Conservation (phyloP, 2,797 vertebrate genomes). For the Intellagama lesueurii region DNA sequence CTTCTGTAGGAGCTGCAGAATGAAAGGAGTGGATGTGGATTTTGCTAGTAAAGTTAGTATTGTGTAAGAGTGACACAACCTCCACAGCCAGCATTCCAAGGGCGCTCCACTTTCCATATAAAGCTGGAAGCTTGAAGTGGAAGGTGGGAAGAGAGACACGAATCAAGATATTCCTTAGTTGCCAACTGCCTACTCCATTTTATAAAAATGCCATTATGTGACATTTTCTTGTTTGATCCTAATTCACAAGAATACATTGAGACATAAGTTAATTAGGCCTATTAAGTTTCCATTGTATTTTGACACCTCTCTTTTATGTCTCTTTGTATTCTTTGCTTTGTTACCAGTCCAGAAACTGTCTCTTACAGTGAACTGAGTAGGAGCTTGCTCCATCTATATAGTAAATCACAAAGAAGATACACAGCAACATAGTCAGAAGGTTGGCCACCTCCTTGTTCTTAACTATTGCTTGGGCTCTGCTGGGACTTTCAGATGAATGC, state of each 20-base stretch:
- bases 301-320: constrained; percentile 8
- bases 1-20: constrained; percentile 39
- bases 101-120: background rate
- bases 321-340: background rate
- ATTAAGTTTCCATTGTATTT: constrained; percentile 29
- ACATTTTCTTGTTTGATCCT: constrained; percentile 15
- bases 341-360: background rate
- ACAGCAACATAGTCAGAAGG: background rate
- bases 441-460: background rate
- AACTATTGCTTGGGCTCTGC: rapidly evolving
- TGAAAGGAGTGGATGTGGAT: background rate
- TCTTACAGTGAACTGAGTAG: background rate
- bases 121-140: background rate
- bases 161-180: background rate
- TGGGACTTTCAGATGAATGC: constrained; percentile 21
- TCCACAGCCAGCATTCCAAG: background rate
- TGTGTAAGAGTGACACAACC: background rate
- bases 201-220: background rate
- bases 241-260: background rate
- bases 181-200: background rate
- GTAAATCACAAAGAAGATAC: background rate
- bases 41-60: background rate
- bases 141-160: too few species aligned
- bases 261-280: background rate
- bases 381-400: background rate